Percentiles rank a stretch among this genome's conserved stretches.
phyloP scores from a whole-genome alignment of 2,797 vertebrate species.

The Chrosomus eos region DNA sequence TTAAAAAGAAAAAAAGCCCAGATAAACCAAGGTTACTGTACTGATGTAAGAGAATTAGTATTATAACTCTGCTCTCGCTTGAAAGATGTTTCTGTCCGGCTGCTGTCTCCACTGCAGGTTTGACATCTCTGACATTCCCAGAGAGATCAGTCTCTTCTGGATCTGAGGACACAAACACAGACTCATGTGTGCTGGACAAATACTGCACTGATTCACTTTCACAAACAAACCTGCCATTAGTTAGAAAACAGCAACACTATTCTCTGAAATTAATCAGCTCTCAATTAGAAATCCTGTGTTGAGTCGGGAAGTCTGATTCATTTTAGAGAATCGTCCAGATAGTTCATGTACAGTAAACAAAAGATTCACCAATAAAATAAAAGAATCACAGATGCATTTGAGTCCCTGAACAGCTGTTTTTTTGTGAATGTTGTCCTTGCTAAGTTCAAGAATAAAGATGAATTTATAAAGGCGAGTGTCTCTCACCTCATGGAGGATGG shows the following conservation, averaged over 20 bases:
- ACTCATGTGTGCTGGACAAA: too few relatives aligned
- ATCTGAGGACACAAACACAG: not conserved
- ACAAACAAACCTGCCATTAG: not conserved
- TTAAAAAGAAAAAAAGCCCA: not conserved
- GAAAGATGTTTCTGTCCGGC: not conserved
- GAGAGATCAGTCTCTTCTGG: not conserved
- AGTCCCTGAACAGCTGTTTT: not conserved
- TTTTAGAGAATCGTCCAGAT: not conserved
- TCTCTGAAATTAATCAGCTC: not conserved
- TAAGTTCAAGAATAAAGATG: not conserved
- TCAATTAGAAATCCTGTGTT: not conserved
- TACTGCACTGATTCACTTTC: not conserved
- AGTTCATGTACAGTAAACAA: not conserved
- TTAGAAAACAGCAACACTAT: not conserved
- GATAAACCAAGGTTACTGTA: not conserved
- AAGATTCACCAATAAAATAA: not conserved
- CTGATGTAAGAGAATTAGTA: not conserved
- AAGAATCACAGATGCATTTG: not conserved
- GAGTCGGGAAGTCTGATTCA: not conserved
- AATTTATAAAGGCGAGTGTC: not conserved
- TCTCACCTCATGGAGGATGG: not conserved
- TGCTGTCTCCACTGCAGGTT: not conserved
- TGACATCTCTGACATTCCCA: not conserved
- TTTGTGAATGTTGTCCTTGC: not conserved
- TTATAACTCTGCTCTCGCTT: accelerated